Percentiles rank a stretch among this genome's conserved stretches.
phyloP scores from a whole-genome alignment of 1,140 invertebrate species.

The Galleria mellonella region DNA sequence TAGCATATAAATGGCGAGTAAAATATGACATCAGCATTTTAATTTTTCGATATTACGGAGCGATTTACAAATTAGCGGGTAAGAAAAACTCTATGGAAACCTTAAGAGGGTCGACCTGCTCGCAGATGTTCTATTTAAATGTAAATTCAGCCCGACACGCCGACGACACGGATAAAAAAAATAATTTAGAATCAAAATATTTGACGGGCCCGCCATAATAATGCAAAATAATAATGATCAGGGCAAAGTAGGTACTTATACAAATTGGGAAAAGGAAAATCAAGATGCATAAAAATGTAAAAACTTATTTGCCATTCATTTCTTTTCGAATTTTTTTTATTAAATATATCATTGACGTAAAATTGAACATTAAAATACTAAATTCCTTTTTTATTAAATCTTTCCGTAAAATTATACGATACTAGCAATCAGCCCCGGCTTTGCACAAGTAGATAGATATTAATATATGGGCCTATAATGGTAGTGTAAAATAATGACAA shows the following conservation, averaged over 20 bases:
- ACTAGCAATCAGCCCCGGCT: too few species aligned
- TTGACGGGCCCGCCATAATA: slow-evolving; percentile 50
- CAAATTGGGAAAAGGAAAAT: slow-evolving; percentile 3
- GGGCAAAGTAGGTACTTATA: slow-evolving; percentile 2
- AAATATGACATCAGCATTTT: slow-evolving; percentile 73
- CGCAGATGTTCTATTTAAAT: slow-evolving; percentile 74
- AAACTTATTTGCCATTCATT: too few species aligned
- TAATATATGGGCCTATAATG: too few species aligned
- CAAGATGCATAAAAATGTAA: too few species aligned
- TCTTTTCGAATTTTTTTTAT: too few species aligned
- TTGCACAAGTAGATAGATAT: too few species aligned
- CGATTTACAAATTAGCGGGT: slow-evolving; percentile 73
- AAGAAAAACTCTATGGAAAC: slow-evolving; percentile 61
- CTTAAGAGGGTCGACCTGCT: slow-evolving; percentile 61
- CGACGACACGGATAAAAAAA: slow-evolving; percentile 66
- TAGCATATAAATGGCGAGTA: slow-evolving; percentile 70
- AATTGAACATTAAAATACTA: too few species aligned
- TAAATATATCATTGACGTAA: too few species aligned
- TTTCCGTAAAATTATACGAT: too few species aligned
- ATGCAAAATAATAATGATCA: slow-evolving; percentile 7
- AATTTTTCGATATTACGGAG: slow-evolving; percentile 70
- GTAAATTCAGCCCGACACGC: slow-evolving; percentile 65
- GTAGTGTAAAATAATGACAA: too few species aligned
- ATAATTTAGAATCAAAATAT: slow-evolving; percentile 63
- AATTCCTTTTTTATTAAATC: too few species aligned